Evolutionary conservation across 2,113 vertebrate species (phyloP).

Genomic region (Zapus hudsonius): DNA sequence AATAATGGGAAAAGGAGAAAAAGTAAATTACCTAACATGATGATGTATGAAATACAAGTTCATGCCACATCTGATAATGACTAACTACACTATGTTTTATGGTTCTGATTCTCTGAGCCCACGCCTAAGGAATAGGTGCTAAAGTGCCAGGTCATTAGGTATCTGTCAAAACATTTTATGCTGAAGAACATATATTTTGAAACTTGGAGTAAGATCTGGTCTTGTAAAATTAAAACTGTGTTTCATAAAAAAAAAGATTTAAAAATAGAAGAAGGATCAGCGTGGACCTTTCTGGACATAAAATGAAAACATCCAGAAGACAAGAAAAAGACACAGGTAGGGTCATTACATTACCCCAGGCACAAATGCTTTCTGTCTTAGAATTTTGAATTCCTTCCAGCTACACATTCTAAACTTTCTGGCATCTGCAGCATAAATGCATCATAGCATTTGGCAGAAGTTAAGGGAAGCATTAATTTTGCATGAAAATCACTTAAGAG

Average conservation of each 20-base stretch:
- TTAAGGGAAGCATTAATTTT: constrained; percentile 82
- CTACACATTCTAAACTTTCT: constrained; percentile 83
- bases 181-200: constrained; percentile 75
- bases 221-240: constrained; percentile 79
- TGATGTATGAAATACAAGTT: constrained; percentile 54
- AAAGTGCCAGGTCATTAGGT: constrained; percentile 71
- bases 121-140: constrained; percentile 54
- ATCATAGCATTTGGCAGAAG: constrained; percentile 82
- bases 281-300: constrained; percentile 75
- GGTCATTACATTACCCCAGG: constrained; percentile 79
- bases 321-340: constrained; percentile 83
- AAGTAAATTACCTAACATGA: constrained; percentile 43
- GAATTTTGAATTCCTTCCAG: constrained; percentile 79
- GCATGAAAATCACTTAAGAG: constrained; percentile 75
- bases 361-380: constrained; percentile 84
- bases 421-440: constrained; percentile 80
- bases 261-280: constrained; percentile 76
- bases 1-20: not conserved
- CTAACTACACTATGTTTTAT: constrained; percentile 67
- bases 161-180: constrained; percentile 75
- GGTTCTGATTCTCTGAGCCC: constrained; percentile 60
- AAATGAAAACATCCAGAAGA: constrained; percentile 81
- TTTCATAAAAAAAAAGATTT: constrained; percentile 81
- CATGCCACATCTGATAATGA: constrained; percentile 59
- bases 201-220: constrained; percentile 73